Evolutionary conservation across 2,888 invertebrate genomes (phyloP), one percentile per base, ranked within the genome.

Genomic region (Phasia obesa): DNA sequence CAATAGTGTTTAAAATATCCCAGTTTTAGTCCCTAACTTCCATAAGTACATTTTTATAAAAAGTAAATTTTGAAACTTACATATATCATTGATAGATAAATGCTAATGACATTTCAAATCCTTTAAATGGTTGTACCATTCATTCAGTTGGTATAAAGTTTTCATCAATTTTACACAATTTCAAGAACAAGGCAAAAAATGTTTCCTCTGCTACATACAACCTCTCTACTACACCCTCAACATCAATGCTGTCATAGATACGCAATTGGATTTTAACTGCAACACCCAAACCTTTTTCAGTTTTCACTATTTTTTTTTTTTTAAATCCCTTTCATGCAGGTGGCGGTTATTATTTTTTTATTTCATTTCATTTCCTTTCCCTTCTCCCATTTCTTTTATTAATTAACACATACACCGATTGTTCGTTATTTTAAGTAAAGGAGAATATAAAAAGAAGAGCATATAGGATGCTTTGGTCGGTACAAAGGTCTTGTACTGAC

Each of bases 371-470:
- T n/a, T n/a, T n/a, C n/a, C 35, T 11, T 65, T 59, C 17, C 2
- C 51, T 51, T 42, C n/a, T 69, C 42, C 38, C 17, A 5, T 25
- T 64, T 55, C 57, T 79, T 69, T 47, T 78, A 79, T 83, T 83
- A 83, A 83, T 83, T 83, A 83, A 83, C 83, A 83, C 79, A 79
- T 76, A 75, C 65, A 67, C 38, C 65, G 47, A 67, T 9, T 59
- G 65, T 51, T 25, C 19, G 27, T 27, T 55, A 15, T 21, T 38
- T 19, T n/a, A n/a, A n/a, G n/a, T n/a, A n/a, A n/a, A n/a, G n/a
- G n/a, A n/a, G n/a, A n/a, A n/a, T n/a, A 35, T 35, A 35, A 1
- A 11, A 35, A 35, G 35, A 35, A 35, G 35, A 35, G 35, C 11
- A 11, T 25, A 38, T 60, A 62, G 49, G 74, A 64, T 53, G 31